Conservation (phyloP, 2,113 vertebrate species). For the Lagopus leucura region DNA sequence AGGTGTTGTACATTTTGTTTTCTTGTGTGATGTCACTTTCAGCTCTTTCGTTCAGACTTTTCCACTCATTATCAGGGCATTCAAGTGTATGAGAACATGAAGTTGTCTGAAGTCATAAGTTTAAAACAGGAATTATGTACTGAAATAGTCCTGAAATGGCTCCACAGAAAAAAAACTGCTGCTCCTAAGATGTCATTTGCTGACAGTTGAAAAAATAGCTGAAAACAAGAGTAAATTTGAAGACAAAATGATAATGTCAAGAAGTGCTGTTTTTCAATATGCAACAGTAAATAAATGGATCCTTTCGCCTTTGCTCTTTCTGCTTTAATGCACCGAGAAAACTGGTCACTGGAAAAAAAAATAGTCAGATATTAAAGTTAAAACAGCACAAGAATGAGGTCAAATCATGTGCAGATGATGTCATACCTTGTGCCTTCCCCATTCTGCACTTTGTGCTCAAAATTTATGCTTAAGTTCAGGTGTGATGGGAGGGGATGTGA, state of each 20-base stretch:
- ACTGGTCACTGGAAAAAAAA: background rate
- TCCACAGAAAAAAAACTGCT: background rate
- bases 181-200: background rate
- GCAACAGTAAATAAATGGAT: background rate
- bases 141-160: background rate
- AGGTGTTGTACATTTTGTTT: conserved; percentile 25
- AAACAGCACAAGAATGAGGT: background rate
- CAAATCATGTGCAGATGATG: background rate
- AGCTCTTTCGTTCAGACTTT: background rate
- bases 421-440: background rate
- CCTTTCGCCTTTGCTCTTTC: background rate
- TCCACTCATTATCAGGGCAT: background rate
- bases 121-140: background rate
- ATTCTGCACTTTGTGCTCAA: background rate
- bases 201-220: background rate
- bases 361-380: background rate
- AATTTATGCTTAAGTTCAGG: background rate
- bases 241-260: background rate
- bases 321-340: background rate
- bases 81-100: background rate
- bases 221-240: background rate
- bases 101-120: background rate
- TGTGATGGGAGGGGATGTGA: background rate
- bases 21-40: background rate
- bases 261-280: background rate